Evolutionary conservation across 2,113 vertebrate genomes (phyloP).

Genomic region (Orthonyx spaldingii): DNA sequence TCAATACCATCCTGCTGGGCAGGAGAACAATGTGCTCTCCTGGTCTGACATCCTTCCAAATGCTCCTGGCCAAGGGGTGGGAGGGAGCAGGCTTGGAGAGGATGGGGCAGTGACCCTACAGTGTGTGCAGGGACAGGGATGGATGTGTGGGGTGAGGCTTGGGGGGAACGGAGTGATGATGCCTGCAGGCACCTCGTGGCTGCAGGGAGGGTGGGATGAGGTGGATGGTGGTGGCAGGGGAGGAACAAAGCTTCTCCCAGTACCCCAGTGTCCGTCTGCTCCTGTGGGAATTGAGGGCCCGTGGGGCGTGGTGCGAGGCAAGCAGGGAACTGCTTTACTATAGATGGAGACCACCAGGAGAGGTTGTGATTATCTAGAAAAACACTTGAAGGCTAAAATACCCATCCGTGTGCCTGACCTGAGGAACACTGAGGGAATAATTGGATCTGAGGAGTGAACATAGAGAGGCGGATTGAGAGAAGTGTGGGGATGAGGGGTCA

Average conservation of each 20-base stretch:
- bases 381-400: not conserved
- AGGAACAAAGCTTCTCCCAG: not conserved
- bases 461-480: not conserved
- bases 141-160: not conserved
- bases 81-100: not conserved
- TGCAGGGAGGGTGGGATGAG: not conserved
- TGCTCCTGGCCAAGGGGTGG: not conserved
- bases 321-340: not conserved
- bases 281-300: not conserved
- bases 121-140: fast-evolving
- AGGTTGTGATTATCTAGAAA: not conserved
- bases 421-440: not conserved
- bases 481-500: not conserved
- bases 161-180: fast-evolving
- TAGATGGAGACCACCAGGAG: not conserved
- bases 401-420: not conserved
- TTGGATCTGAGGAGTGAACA: not conserved
- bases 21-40: not conserved
- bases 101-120: not conserved
- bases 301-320: fast-evolving
- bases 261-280: not conserved
- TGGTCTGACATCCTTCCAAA: not conserved
- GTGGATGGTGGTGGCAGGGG: not conserved
- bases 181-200: not conserved
- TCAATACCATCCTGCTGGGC: not conserved